Conservation (phyloP, 2,797 vertebrate species). For the Trichosurus vulpecula region DNA sequence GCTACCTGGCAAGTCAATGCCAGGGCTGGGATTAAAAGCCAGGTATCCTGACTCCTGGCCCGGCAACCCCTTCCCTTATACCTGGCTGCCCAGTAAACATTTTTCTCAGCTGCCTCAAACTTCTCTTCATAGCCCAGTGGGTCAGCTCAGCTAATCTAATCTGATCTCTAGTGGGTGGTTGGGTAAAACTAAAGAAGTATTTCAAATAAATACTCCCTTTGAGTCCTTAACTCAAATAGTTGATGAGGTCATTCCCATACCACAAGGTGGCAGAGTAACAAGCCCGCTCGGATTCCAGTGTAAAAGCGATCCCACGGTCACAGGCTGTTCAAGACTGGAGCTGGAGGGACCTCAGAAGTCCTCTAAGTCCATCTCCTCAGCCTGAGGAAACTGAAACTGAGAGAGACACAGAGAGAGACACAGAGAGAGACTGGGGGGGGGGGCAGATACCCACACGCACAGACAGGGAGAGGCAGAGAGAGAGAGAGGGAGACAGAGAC, state of each 20-base stretch:
- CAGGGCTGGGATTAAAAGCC: not conserved
- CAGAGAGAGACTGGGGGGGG: not conserved
- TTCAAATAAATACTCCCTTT: not conserved
- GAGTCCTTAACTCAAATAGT: not conserved
- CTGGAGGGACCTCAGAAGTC: not conserved
- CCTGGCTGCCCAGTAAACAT: not conserved
- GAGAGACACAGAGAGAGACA: not conserved
- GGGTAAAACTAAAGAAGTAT: not conserved
- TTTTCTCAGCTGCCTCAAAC: not conserved
- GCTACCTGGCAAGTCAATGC: not conserved
- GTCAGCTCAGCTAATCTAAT: not conserved
- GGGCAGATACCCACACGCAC: too few relatives aligned
- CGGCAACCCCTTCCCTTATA: not conserved
- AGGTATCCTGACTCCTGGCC: not conserved
- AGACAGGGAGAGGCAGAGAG: too few relatives aligned
- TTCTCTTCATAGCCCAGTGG: not conserved
- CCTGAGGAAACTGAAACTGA: not conserved
- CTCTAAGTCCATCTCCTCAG: not conserved
- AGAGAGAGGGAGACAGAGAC: too few relatives aligned
- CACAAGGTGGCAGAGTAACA: not conserved
- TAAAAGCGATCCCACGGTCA: not conserved
- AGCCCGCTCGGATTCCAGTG: not conserved
- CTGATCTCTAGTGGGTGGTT: not conserved
- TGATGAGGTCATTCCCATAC: not conserved
- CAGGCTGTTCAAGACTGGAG: not conserved